Percentiles rank a stretch among this genome's conserved stretches.
phyloP scores from a whole-genome alignment of 2,113 vertebrate genomes.

The Actenoides lindsayi region DNA sequence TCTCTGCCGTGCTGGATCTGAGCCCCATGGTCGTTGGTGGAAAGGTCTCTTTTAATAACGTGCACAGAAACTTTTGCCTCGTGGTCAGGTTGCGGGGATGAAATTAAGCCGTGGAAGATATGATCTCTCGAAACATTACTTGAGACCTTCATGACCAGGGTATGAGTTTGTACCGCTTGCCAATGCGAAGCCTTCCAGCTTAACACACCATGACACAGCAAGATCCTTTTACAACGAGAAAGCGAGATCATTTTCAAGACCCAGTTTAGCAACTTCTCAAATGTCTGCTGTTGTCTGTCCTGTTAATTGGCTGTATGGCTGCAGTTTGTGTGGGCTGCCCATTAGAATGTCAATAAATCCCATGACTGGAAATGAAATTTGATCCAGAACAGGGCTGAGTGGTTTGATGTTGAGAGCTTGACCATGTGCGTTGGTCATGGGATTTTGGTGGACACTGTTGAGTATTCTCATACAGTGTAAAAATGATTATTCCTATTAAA shows the following conservation, averaged over 20 bases:
- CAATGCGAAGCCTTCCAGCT: neutral
- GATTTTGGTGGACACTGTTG: rapidly evolving
- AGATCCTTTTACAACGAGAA: constrained; percentile 57
- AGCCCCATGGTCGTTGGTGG: neutral
- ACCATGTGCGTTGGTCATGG: rapidly evolving
- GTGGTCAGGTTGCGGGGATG: neutral
- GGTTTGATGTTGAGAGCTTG: neutral
- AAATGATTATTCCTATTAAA: neutral
- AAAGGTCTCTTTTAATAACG: rapidly evolving
- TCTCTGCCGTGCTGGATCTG: rapidly evolving
- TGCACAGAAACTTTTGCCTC: neutral
- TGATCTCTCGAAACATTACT: neutral
- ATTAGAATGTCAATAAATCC: constrained; percentile 64
- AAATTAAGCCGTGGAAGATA: neutral
- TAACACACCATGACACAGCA: constrained; percentile 28
- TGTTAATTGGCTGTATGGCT: constrained; percentile 43
- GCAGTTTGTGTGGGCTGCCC: constrained; percentile 60
- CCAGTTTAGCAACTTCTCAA: constrained; percentile 63
- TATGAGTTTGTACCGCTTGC: neutral
- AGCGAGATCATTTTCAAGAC: neutral
- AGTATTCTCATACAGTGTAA: neutral
- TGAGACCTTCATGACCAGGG: neutral
- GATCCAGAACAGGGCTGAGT: neutral
- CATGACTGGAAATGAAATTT: constrained; percentile 18
- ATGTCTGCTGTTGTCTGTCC: constrained; percentile 59